Base-by-base conservation (phyloP, 2,113 vertebrate species). In the Sceloporus tristichus region DNA sequence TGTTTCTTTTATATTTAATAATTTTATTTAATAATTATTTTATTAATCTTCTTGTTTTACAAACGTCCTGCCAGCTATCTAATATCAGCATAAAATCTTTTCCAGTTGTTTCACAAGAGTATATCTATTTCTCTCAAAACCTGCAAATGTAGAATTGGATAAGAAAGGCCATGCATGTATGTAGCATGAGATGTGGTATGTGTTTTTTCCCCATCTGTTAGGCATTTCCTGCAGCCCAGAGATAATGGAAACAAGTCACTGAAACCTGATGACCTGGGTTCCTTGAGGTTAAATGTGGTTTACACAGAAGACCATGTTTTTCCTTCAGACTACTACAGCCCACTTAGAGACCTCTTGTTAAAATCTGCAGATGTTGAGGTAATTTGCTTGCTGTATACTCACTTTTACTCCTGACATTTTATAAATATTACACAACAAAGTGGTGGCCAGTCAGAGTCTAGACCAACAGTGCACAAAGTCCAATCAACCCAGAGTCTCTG, bases 231-330 rank as follows among this genome's bases (percentile, higher is more conserved):
- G 76, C 98, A 98, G 96, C 99, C 99, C 73, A 97, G 99, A 93
- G 98, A 99, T 94, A 99, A 98, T 0, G 97, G 98, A 76, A 96
- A 98, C 80, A 99, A 99, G 92, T 97, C 97, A 4, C 91, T 98
- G 92, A 99, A 99, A 95, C 98, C 98, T 0, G 98, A 98, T 38
- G 99, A 99, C 84, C 97, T 99, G 0, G 99, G 99, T 86, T 99
- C 99, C 23, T 96, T 99, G 91, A 96, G 99, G 91, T 92, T 99
- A 89, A 99, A 99, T 85, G 98, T 99, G 62, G 98, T 99, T 95
- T 99, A 99, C 96, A 99, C 99, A 0, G 99, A 99, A 91, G 99
- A 99, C 94, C 98, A 99, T 10, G 99, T 99, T 90, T 99, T 99
- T 95, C 97, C 98, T 74, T 98, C 98, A 0, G 97, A 99, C 82